Conservation (phyloP, 2,113 vertebrate genomes). For the Perognathus longimembris region DNA sequence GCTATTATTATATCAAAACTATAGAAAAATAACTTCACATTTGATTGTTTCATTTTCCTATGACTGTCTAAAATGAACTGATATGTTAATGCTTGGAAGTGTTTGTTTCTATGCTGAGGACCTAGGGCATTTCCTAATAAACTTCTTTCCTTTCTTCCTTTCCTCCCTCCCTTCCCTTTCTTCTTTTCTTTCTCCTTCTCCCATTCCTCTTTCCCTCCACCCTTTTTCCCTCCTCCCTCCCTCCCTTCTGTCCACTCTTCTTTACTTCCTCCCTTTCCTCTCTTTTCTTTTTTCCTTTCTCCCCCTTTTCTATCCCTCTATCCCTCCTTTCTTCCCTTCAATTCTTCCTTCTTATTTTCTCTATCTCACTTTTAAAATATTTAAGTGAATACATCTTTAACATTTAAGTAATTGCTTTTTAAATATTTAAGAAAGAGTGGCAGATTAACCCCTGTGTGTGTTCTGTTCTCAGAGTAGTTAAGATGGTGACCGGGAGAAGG, state of each 20-base stretch:
- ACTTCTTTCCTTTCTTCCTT: no score
- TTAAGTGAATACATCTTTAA: slow-evolving; percentile 13
- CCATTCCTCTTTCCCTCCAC: no score
- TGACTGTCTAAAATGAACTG: not conserved
- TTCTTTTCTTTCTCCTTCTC: no score
- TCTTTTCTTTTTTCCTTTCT: no score
- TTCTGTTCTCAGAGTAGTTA: not conserved
- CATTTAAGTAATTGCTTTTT: not conserved
- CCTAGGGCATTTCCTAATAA: not conserved
- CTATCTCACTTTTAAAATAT: not conserved
- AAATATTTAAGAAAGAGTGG: slow-evolving; percentile 10
- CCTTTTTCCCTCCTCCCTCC: no score
- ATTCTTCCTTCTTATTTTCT: not conserved
- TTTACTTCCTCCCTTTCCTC: no score
- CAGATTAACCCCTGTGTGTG: not conserved
- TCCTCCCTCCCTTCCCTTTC: no score
- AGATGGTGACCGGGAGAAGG: not conserved
- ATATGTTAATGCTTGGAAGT: not conserved
- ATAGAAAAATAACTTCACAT: not conserved
- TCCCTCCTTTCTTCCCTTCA: not conserved
- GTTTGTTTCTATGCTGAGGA: not conserved
- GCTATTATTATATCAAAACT: not conserved
- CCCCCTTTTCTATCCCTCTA: not conserved
- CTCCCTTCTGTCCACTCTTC: not conserved
- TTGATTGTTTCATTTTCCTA: not conserved